These are phyloP conservation scores for Numida meleagris DNA, from an alignment of 2,113 vertebrate genomes.

Conservation along the genomic window DNA sequence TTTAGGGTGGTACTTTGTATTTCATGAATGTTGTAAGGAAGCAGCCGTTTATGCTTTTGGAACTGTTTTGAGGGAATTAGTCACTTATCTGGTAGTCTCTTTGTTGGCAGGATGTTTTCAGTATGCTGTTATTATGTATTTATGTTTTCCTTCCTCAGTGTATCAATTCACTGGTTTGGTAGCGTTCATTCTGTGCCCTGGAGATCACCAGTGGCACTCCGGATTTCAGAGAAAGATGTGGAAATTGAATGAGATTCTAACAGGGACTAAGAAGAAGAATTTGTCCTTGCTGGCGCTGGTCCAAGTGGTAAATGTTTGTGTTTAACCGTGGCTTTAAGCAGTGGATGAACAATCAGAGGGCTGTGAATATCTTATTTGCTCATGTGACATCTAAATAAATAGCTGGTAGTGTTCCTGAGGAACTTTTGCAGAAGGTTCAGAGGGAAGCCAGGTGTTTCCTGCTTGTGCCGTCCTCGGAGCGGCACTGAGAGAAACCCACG, in stretches of 20 bases:
- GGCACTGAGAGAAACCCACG: not conserved
- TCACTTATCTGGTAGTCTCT: not conserved
- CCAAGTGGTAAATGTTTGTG: slow-evolving; percentile 27
- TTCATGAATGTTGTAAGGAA: not conserved
- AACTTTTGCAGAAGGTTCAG: not conserved
- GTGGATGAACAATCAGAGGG: not conserved
- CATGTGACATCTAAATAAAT: not conserved
- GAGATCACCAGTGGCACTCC: not conserved
- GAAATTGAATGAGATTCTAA: slow-evolving; percentile 5
- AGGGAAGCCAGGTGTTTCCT: slow-evolving; percentile 40
- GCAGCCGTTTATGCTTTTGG: not conserved
- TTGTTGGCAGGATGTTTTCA: slow-evolving; percentile 8
- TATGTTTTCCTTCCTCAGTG: not conserved
- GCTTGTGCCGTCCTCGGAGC: not conserved
- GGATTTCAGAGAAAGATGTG: slow-evolving; percentile 1
- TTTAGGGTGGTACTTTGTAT: not conserved
- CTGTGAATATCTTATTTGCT: not conserved
- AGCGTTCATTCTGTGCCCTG: not conserved
- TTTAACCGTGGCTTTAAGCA: not conserved
- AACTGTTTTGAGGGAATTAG: not conserved
- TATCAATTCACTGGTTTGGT: not conserved
- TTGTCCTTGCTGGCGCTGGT: not conserved
- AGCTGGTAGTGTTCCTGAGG: not conserved
- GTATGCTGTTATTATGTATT: not conserved
- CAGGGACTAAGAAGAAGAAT: not conserved